Conservation (phyloP, 2,797 vertebrate genomes). For the Eupleurogrammus muticus region DNA sequence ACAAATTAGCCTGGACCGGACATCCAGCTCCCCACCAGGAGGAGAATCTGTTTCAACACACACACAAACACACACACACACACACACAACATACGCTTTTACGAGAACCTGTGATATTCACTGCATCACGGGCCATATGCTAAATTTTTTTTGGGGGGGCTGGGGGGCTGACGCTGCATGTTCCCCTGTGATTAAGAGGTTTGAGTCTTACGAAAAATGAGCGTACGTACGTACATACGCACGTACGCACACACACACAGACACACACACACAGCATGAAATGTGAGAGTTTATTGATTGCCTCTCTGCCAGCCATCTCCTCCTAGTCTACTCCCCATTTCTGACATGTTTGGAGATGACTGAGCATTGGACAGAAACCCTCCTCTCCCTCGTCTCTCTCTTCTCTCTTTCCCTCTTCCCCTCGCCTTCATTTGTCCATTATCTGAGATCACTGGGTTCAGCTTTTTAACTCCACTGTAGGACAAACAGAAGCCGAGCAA, state of each 20-base stretch:
- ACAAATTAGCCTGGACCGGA: slow-evolving; percentile 18
- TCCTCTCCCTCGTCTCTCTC: slow-evolving; percentile 22
- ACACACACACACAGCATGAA: slow-evolving; percentile 42
- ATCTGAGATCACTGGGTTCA: slow-evolving; percentile 12
- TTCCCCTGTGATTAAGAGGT: neutral
- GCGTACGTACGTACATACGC: neutral
- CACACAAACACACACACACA: no score
- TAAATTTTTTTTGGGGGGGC: neutral
- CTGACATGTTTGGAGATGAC: slow-evolving; percentile 58
- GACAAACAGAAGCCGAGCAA: slow-evolving; percentile 24
- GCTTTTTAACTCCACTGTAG: slow-evolving; percentile 23
- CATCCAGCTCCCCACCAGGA: neutral
- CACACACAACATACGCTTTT: slow-evolving; percentile 11
- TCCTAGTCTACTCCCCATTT: slow-evolving; percentile 50
- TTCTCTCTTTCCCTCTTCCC: slow-evolving; percentile 8
- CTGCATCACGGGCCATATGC: slow-evolving; percentile 1
- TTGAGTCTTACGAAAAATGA: neutral
- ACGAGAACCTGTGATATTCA: neutral
- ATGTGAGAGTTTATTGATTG: slow-evolving; percentile 75
- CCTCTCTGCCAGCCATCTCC: slow-evolving; percentile 59
- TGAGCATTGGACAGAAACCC: slow-evolving; percentile 41
- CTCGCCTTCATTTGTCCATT: slow-evolving; percentile 24
- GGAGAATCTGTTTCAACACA: slow-evolving; percentile 11
- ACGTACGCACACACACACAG: slow-evolving; percentile 20
- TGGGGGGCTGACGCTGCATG: neutral